phyloP scores from a whole-genome alignment of 2,797 vertebrate species.

The Hyperoplus lanceolatus region DNA sequence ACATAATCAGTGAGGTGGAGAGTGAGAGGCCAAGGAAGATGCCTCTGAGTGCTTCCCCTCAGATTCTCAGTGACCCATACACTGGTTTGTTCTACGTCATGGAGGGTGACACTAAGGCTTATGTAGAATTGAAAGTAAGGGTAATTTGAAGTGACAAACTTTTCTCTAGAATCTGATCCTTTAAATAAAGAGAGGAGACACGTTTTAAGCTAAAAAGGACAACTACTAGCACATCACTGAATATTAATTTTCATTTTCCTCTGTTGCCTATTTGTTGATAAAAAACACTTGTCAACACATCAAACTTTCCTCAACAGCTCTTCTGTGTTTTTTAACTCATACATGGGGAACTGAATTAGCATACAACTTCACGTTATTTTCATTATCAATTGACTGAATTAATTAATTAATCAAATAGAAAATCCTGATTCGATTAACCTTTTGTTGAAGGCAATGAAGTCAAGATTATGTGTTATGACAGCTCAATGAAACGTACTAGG shows the following conservation, averaged over 20 bases:
- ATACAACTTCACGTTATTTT: not conserved
- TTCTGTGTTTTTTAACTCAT: not conserved
- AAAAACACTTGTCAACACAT: not conserved
- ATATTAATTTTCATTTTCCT: not conserved
- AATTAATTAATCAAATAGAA: not conserved
- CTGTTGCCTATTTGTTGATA: not conserved
- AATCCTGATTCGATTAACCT: not conserved
- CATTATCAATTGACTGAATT: too few species aligned
- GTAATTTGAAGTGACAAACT: not conserved
- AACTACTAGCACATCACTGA: not conserved
- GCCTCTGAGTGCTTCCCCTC: slow-evolving; percentile 22
- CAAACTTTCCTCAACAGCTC: not conserved
- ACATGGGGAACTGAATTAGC: not conserved
- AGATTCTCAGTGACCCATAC: slow-evolving; percentile 1
- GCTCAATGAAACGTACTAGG: slow-evolving; percentile 6
- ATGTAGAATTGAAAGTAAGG: slow-evolving; percentile 4
- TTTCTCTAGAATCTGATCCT: slow-evolving; percentile 9
- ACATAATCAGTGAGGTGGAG: slow-evolving; percentile 48
- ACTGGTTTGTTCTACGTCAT: slow-evolving; percentile 15
- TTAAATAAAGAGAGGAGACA: not conserved
- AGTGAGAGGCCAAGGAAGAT: slow-evolving; percentile 21
- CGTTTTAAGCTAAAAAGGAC: not conserved
- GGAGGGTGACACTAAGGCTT: not conserved
- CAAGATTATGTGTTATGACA: slow-evolving; percentile 38
- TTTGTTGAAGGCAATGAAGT: slow-evolving; percentile 26